Evolutionary conservation across 1,140 invertebrate species (phyloP).

Genomic region (Polypedilum vanderplanki): DNA sequence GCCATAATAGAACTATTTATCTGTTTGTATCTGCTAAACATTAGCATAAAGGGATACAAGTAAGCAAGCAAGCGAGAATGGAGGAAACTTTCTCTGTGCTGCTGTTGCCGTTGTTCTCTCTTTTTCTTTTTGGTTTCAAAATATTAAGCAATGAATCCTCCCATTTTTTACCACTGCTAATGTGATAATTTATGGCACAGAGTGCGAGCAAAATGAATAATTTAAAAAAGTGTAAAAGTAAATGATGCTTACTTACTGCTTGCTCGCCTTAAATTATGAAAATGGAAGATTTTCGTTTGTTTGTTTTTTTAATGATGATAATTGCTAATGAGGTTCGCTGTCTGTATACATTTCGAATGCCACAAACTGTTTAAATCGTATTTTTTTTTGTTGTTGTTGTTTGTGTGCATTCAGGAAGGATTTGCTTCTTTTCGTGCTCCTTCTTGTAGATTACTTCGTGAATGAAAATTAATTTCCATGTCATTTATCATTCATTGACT

Average conservation of each 20-base stretch:
- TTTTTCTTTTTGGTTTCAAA: not conserved
- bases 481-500: slow-evolving; percentile 18
- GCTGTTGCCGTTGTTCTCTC: too few species aligned
- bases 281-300: too few species aligned
- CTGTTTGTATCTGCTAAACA: not conserved
- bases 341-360: not conserved
- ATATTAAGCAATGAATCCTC: not conserved
- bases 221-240: slow-evolving; percentile 14
- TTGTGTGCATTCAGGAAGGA: not conserved
- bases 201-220: not conserved
- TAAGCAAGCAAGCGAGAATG: too few species aligned
- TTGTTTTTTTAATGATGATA: slow-evolving; percentile 2
- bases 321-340: slow-evolving; percentile 3
- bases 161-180: not conserved
- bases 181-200: slow-evolving; percentile 2
- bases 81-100: too few species aligned
- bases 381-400: too few species aligned
- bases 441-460: slow-evolving; percentile 8
- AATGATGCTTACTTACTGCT: not conserved
- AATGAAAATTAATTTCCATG: slow-evolving; percentile 14
- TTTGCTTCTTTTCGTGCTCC: not conserved
- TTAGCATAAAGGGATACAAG: not conserved
- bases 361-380: not conserved
- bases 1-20: not conserved
- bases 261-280: too few species aligned